Base-by-base conservation (phyloP, 2,888 invertebrate genomes). In the Ophion costatus region DNA sequence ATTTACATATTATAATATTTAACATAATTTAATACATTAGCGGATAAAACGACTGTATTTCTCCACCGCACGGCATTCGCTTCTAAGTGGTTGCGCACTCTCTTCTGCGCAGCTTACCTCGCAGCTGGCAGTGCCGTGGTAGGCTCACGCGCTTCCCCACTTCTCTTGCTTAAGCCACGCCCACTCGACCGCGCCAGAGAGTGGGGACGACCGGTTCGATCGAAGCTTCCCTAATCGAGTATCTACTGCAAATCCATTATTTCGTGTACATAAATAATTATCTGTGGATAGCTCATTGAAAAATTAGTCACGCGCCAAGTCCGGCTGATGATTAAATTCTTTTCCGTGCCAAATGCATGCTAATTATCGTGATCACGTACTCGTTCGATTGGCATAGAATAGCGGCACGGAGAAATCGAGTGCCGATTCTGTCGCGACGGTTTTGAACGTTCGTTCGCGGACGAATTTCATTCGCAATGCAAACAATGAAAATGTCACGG, bases 401-500 rank as follows among this genome's bases (percentile, higher is more conserved):
- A 63, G 45, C 29, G 45, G 42, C n/a, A 74, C 38, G 29, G 57
- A 24, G 33, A 73, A 59, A 38, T 59, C n/a, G 57, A 17, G 20
- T 42, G 57, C 38, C 59, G 38, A n/a, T 73, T 59, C 59, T 59
- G 59, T 59, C 1, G 38, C 38, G 29, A 24, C 24, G 29, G 22
- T 70, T 74, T 38, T 56, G 17, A 66, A 5, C 66, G 38, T 66
- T 66, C 24, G 10, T 20, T 38, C 42, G 24, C 73, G 17, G 22
- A 17, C 38, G 59, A 63, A 59, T 45, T 74, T 66, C 57, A 80
- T 74, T 74, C 59, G n/a, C 29, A 17, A 29, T 45, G n/a, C 24
- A 45, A 59, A 67, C 73, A 80, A 38, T 64, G 42, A 73, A 57
- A 57, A 66, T n/a, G 64, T 63, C 73, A 14, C 24, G 59, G 73